A percentile compares a stretch with the other conserved stretches of the same genome.
phyloP scores from a whole-genome alignment of 2,113 vertebrate genomes.

The Amblyopsis rosae region DNA sequence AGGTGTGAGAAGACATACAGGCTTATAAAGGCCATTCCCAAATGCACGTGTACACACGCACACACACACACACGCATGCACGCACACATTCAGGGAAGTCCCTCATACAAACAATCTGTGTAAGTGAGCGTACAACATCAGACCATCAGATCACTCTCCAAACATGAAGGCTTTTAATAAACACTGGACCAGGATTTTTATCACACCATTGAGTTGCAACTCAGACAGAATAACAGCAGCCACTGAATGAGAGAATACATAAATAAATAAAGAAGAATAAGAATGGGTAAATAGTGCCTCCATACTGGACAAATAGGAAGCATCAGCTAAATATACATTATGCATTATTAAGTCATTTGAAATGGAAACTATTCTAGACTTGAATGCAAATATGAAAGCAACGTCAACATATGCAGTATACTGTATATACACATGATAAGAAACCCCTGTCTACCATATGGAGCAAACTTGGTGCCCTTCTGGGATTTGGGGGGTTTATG shows the following conservation, averaged over 20 bases:
- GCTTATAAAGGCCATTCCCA: not conserved
- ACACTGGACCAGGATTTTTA: constrained; percentile 46
- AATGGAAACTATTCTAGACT: constrained; percentile 15
- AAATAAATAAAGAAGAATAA: constrained; percentile 15
- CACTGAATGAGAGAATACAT: constrained; percentile 30
- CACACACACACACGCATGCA: constrained; percentile 5
- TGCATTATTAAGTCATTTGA: constrained; percentile 18
- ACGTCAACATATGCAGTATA: not conserved
- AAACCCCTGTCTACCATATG: constrained; percentile 70
- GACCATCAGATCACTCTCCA: constrained; percentile 61
- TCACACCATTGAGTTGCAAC: constrained; percentile 53
- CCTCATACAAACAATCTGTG: constrained; percentile 49
- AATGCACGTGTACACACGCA: not conserved
- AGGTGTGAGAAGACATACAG: too few relatives aligned
- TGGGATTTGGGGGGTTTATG: constrained; percentile 54
- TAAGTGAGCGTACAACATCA: constrained; percentile 59
- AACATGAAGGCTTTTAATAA: constrained; percentile 59
- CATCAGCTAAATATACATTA: not conserved
- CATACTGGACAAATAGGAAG: not conserved
- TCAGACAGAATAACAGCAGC: constrained; percentile 46
- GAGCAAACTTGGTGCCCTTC: constrained; percentile 76
- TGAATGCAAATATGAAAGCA: constrained; percentile 8
- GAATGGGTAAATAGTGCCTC: not conserved
- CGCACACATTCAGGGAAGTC: constrained; percentile 16
- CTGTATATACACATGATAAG: constrained; percentile 34